Percentiles rank a stretch among this genome's conserved stretches.
Conservation (phyloP, 2,113 vertebrate species). For the Sigmodon hispidus region DNA sequence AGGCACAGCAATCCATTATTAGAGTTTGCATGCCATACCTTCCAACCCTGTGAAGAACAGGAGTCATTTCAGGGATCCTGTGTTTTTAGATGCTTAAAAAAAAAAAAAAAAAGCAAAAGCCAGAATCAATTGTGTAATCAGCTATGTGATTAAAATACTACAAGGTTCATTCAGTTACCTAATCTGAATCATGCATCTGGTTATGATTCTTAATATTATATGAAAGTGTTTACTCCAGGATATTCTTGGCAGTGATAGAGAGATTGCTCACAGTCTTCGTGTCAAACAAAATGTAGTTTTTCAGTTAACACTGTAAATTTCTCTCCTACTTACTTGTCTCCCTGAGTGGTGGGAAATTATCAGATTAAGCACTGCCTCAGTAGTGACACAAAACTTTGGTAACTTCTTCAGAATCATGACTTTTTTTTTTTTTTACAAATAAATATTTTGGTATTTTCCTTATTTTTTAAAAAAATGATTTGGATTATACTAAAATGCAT, state of each 20-base stretch:
- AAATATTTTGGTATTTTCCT: conserved; percentile 68
- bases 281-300: conserved; percentile 19
- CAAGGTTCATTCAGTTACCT: conserved; percentile 59
- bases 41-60: conserved; percentile 44
- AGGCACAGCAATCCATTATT: conserved; percentile 17
- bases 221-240: conserved; percentile 58
- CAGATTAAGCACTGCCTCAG: conserved; percentile 3
- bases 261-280: not conserved
- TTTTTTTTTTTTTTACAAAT: conserved; percentile 79
- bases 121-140: conserved; percentile 37
- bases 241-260: not conserved
- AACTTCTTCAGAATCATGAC: conserved; percentile 63
- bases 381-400: conserved; percentile 28
- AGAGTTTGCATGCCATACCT: not conserved
- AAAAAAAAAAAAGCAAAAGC: not conserved
- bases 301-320: conserved; percentile 42
- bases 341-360: not conserved
- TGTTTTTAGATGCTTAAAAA: not conserved
- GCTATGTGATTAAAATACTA: conserved; percentile 58
- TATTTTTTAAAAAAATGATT: conserved; percentile 78
- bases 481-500: conserved; percentile 65
- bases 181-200: conserved; percentile 57
- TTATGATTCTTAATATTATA: conserved; percentile 60
- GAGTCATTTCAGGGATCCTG: not conserved
- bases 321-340: not conserved